Percentiles rank a stretch among this genome's conserved stretches.
These are phyloP conservation scores for Drosophila ananassae DNA, from an alignment of 1,140 invertebrate species.

Conservation along the genomic window DNA sequence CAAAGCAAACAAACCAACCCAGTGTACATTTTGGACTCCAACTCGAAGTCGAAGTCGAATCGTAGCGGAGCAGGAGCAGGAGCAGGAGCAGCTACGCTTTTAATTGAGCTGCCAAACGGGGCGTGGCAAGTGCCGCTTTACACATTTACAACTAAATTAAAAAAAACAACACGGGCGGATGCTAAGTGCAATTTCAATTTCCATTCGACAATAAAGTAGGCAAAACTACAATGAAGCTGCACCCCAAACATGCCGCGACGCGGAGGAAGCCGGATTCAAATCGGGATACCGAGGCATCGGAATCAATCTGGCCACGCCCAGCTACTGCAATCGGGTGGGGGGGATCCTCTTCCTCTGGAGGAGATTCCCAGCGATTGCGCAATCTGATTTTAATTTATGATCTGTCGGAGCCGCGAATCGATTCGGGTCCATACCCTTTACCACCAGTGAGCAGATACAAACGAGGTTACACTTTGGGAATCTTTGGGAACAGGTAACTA, in stretches of 20 bases:
- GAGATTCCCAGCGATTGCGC: constrained; percentile 72
- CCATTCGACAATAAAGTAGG: constrained; percentile 81
- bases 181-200: constrained; percentile 82
- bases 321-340: constrained; percentile 1
- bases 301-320: constrained; percentile 49
- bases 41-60: constrained; percentile 2
- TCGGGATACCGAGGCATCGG: constrained; percentile 15
- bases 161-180: constrained; percentile 57
- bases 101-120: constrained; percentile 82
- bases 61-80: constrained; percentile 31
- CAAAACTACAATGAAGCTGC: constrained; percentile 62
- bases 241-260: constrained; percentile 65
- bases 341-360: constrained; percentile 8
- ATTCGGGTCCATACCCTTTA: constrained; percentile 27
- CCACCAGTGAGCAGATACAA: neutral
- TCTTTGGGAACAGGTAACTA: neutral
- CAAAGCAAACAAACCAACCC: constrained; percentile 45
- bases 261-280: constrained; percentile 32
- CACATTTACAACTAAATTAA: constrained; percentile 82
- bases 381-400: constrained; percentile 83
- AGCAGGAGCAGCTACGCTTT: constrained; percentile 65
- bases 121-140: constrained; percentile 78
- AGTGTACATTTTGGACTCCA: constrained; percentile 3
- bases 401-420: constrained; percentile 42
- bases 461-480: neutral